These are phyloP conservation scores for Strongylocentrotus purpuratus DNA, from an alignment of 35 echinoderm and acorn worm species.

Conservation along the genomic window DNA sequence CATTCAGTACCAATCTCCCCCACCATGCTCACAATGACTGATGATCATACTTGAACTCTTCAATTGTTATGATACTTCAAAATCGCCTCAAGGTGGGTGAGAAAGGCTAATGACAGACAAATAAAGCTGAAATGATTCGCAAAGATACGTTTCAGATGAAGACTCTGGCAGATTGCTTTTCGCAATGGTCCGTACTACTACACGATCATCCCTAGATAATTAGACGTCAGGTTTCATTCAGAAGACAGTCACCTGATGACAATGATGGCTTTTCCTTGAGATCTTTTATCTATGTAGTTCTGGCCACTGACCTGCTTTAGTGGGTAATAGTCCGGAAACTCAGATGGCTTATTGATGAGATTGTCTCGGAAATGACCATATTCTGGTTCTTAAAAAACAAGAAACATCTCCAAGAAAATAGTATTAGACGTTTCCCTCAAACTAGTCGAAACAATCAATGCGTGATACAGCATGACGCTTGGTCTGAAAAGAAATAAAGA, in stretches of 20 bases:
- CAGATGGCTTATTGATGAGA: background rate
- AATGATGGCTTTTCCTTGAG: background rate
- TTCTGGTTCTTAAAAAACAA: background rate
- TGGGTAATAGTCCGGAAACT: background rate
- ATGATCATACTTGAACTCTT: background rate
- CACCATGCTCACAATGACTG: background rate
- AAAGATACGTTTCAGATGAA: background rate
- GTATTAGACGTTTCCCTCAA: background rate
- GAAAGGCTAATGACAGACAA: background rate
- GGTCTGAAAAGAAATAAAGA: background rate
- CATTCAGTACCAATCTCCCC: background rate
- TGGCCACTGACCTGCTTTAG: background rate
- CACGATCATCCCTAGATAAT: background rate
- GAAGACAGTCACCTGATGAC: background rate
- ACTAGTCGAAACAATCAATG: background rate
- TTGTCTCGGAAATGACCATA: background rate
- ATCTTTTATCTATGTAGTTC: background rate
- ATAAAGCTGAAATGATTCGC: constrained; percentile 5
- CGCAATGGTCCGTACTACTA: background rate
- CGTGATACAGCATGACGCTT: background rate
- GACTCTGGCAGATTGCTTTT: background rate
- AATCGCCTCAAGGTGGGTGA: background rate
- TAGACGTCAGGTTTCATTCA: background rate
- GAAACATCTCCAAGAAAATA: background rate
- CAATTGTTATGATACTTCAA: background rate